Base-by-base conservation (phyloP, 2,888 invertebrate genomes). In the Aproaerema taeniolella region DNA sequence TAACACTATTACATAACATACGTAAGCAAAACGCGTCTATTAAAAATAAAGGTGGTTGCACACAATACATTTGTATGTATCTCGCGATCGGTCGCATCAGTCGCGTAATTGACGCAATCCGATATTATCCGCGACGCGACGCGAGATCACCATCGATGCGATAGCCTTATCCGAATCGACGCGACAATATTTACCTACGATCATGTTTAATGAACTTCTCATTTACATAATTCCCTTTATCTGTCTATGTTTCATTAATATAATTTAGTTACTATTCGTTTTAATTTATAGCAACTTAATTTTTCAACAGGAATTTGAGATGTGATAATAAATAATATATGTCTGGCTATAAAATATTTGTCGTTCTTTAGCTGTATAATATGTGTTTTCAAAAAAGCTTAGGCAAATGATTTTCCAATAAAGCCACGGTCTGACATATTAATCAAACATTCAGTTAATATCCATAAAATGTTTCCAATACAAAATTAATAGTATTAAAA, bases 31-130 rank as follows among this genome's bases (percentile, higher is more conserved):
- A 14, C 25, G 14, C 4, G 28, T 28, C 28, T 28, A 35, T 28
- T 9, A 15, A 35, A 39, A 28, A 63, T 77, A 75, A 79, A 67
- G 79, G 74, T 64, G 55, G 64, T 61, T 65, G 73, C 73, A 78
- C 66, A 78, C 74, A 71, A 70, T 68, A 69, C 72, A 79, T 79
- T 73, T 67, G 70, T 80, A 83, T 82, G 82, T 80, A 82, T 82
- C 80, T 67, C 58, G 52, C 69, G 72, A 80, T 80, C 79, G 71
- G 29, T 28, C 53, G 64, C 67, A 79, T 77, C 61, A 53, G 57
- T 53, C 74, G 74, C 77, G 77, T 86, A 86, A 86, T 86, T 86
- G 85, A 86, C 85, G 78, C 80, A 67, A 70, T 68, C 61, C 71
- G 82, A 81, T 80, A 78, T 71, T 72, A 82, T 82, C 77, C 79